Conservation (phyloP, 1,140 invertebrate genomes). For the Drosophila lini region DNA sequence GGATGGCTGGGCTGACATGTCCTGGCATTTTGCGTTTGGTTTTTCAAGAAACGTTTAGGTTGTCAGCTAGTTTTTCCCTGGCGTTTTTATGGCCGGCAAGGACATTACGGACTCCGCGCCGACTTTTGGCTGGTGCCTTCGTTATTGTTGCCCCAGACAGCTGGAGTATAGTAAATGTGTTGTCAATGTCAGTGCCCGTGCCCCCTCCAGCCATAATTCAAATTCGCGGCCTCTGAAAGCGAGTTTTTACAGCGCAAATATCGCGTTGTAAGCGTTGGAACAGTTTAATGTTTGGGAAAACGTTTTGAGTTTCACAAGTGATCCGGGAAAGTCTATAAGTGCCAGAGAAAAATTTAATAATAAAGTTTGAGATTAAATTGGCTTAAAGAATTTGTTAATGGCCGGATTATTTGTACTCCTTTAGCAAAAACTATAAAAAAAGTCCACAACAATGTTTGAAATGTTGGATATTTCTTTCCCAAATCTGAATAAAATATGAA, state of each 20-base stretch:
- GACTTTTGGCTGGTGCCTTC: constrained; percentile 47
- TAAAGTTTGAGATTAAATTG: neutral
- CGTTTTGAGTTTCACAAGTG: neutral
- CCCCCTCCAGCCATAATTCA: constrained; percentile 63
- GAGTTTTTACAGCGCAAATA: constrained; percentile 8
- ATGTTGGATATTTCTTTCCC: neutral
- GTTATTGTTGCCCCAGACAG: constrained; percentile 57
- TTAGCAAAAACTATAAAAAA: neutral
- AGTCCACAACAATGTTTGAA: too few species aligned
- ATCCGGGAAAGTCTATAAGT: neutral
- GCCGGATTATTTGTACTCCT: neutral
- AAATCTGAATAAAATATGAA: neutral
- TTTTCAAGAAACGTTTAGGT: constrained; percentile 80
- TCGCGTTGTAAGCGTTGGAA: constrained; percentile 21
- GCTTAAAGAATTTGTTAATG: too few species aligned
- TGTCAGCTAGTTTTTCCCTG: constrained; percentile 72
- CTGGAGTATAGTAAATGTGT: constrained; percentile 50
- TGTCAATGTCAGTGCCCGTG: constrained; percentile 57
- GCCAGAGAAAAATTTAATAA: neutral
- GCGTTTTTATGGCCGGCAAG: constrained; percentile 40
- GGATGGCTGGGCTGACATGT: constrained; percentile 52
- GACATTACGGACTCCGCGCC: constrained; percentile 41
- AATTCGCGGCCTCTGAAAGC: constrained; percentile 28
- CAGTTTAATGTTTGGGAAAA: constrained; percentile 13
- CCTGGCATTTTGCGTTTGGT: constrained; percentile 72